Conservation (phyloP, 2,888 invertebrate species). For the Sceliomorpha sp. region DNA sequence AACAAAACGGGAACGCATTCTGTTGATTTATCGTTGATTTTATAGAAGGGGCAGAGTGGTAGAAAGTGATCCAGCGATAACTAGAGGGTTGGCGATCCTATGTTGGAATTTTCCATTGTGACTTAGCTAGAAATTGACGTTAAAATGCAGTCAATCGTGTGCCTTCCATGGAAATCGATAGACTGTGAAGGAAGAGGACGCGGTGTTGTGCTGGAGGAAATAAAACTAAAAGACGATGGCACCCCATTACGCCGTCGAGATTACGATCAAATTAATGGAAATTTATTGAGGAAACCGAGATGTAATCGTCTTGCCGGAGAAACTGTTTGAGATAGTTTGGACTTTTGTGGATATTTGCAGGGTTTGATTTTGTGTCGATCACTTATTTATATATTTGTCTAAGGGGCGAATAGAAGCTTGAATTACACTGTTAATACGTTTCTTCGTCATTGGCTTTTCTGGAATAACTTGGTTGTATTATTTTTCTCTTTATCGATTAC, state of each 20-base stretch:
- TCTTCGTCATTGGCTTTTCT: not conserved
- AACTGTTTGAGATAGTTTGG: no score
- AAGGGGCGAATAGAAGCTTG: no score
- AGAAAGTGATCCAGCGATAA: not conserved
- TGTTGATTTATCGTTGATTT: no score
- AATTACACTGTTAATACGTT: no score
- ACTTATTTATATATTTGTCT: no score
- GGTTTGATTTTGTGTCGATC: no score
- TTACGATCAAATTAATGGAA: no score
- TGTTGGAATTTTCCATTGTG: slow-evolving; percentile 39
- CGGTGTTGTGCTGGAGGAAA: slow-evolving; percentile 52
- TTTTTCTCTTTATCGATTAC: slow-evolving; percentile 33
- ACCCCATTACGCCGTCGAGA: slow-evolving; percentile 74
- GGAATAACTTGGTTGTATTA: slow-evolving; percentile 24
- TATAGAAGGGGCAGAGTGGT: not conserved
- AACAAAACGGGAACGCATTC: no score
- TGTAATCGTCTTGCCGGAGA: no score
- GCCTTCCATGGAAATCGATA: slow-evolving; percentile 34
- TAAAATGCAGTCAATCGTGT: slow-evolving; percentile 29
- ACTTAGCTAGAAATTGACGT: slow-evolving; percentile 22
- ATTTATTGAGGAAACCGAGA: no score
- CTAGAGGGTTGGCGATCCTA: not conserved
- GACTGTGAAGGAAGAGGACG: slow-evolving; percentile 3
- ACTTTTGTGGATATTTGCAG: no score
- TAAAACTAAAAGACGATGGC: slow-evolving; percentile 71